Conservation (phyloP, 2,113 vertebrate species). For the Castor canadensis region DNA sequence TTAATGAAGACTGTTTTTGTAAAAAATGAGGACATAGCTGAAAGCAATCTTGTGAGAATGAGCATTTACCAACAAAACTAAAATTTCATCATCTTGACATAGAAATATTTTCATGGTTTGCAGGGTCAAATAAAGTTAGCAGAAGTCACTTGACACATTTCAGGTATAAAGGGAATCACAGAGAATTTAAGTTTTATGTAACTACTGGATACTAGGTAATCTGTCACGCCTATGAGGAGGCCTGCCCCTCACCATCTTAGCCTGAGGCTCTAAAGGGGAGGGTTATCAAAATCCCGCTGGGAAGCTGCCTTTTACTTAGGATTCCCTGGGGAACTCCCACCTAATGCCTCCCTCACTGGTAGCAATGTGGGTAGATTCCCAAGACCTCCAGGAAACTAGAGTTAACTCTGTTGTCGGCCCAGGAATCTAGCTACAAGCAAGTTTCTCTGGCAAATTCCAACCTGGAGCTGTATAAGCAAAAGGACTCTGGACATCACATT, state of each 20-base stretch:
- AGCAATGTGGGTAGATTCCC: not conserved
- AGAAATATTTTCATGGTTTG: not conserved
- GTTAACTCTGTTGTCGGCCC: not conserved
- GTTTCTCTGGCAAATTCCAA: not conserved
- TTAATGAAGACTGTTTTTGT: not conserved
- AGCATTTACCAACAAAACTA: not conserved
- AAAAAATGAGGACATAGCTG: not conserved
- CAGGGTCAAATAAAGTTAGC: not conserved
- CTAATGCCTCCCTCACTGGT: not conserved
- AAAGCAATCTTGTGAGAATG: not conserved
- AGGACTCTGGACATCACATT: rapidly evolving
- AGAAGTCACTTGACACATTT: not conserved
- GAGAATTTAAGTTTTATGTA: not conserved
- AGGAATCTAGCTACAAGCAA: no score
- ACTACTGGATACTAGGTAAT: not conserved
- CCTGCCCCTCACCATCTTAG: not conserved
- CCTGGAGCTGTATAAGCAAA: not conserved
- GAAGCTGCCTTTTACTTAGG: not conserved
- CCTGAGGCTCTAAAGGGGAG: not conserved
- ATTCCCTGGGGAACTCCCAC: not conserved
- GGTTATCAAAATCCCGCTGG: not conserved
- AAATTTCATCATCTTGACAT: not conserved
- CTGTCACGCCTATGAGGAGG: not conserved
- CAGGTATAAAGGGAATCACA: not conserved
- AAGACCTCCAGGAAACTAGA: not conserved